A percentile compares a stretch with the other conserved stretches of the same genome.
These are phyloP conservation scores for Alitta virens DNA, from an alignment of 2,888 invertebrate species.

Conservation along the genomic window DNA sequence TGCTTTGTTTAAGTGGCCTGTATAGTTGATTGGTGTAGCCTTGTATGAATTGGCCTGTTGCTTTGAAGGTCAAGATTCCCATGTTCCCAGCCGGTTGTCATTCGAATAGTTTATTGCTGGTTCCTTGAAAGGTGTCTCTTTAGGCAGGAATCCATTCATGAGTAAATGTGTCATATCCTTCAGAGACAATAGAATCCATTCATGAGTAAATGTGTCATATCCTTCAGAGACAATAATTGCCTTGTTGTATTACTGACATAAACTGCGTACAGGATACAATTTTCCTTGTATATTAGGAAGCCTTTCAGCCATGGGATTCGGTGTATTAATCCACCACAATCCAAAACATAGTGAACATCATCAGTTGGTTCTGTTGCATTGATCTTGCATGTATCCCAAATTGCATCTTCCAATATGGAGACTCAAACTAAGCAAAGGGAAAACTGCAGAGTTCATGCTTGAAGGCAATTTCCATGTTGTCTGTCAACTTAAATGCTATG, in stretches of 20 bases:
- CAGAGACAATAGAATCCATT: too few species aligned
- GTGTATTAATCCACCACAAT: slow-evolving; percentile 32
- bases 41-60: too few species aligned
- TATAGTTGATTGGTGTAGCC: too few species aligned
- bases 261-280: not conserved
- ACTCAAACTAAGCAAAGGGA: slow-evolving; percentile 17
- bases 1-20: too few species aligned
- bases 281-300: slow-evolving; percentile 22
- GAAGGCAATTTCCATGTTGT: not conserved
- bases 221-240: slow-evolving; percentile 35
- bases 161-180: slow-evolving; percentile 34
- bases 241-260: slow-evolving; percentile 14
- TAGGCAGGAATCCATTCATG: too few species aligned
- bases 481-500: slow-evolving; percentile 15
- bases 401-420: not conserved
- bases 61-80: too few species aligned
- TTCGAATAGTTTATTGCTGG: too few species aligned
- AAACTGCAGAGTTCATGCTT: slow-evolving; percentile 16
- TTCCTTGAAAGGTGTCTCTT: too few species aligned
- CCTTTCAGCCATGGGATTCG: slow-evolving; percentile 28
- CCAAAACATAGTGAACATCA: slow-evolving; percentile 15
- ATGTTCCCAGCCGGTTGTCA: too few species aligned
- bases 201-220: slow-evolving; percentile 26
- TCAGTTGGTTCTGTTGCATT: not conserved
- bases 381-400: not conserved